Base-by-base conservation (phyloP, 2,113 vertebrate genomes). In the Melanerpes aurifrons region DNA sequence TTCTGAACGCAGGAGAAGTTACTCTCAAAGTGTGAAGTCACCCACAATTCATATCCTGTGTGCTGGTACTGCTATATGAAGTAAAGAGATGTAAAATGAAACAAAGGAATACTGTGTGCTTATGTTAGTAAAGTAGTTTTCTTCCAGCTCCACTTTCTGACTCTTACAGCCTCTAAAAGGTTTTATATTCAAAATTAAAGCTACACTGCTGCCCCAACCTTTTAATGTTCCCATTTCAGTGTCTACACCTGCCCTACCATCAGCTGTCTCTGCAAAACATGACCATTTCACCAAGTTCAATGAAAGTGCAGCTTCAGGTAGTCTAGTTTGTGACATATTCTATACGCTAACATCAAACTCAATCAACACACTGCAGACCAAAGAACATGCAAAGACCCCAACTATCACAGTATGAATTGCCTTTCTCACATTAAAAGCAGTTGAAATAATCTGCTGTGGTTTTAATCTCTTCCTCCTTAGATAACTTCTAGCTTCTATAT, bases 401-500 rank as follows among this genome's bases (percentile, higher is more conserved):
- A 77, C 26, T 62, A 54, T 12, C 20, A 31, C 28, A 40, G 26
- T 3, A 56, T 50, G 54, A 29, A 54, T 62, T 53, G n/a, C 22
- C 45, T 87, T 82, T 67, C 89, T 63, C 48, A 81, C 72, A 91
- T 62, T 66, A 43, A 80, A 73, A 90, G 56, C 45, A 80, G 32
- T 12, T 2, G 15, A 84, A 47, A 67, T 18, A 57, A 83, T 25
- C 7, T 13, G 3, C 17, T 73, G 13, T 3, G 3, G 0, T 69
- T 32, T 1, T 28, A 31, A 29, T 25, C 35, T 5, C 20, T 40
- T 83, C 19, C 67, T 59, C 80, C 29, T 81, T 26, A 87, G 28
- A 32, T 22, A 78, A 66, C 11, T 47, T 62, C 32, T 68, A 32
- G 48, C 2, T 67, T 79, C 45, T 69, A 12, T 19, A 2, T 4